phyloP scores from a whole-genome alignment of 2,797 vertebrate genomes.

The Epinephelus coioides region DNA sequence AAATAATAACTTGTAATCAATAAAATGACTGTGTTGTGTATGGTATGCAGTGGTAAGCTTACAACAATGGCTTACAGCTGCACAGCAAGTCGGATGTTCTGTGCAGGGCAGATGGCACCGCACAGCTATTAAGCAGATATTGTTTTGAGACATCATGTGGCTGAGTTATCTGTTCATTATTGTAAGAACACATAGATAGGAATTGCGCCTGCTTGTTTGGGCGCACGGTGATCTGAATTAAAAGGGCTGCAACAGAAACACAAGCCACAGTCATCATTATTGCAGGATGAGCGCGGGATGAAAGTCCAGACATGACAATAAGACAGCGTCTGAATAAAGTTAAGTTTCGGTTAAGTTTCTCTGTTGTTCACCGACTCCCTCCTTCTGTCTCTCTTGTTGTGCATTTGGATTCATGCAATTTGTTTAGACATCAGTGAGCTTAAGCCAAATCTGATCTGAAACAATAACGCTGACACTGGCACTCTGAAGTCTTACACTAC shows the following conservation, averaged over 20 bases:
- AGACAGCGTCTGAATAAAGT: background rate
- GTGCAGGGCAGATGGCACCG: background rate
- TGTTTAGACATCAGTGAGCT: background rate
- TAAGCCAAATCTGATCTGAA: conserved; percentile 36
- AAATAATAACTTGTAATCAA: conserved; percentile 17
- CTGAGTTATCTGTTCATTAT: conserved; percentile 20
- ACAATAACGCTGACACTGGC: conserved; percentile 20
- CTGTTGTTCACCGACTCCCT: background rate
- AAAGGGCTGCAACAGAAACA: background rate
- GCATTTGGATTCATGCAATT: background rate
- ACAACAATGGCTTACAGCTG: background rate
- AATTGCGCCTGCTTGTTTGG: conserved; percentile 12
- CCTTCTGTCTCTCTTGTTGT: background rate
- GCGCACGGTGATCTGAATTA: conserved; percentile 12
- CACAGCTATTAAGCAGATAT: conserved; percentile 9
- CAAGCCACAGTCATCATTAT: conserved; percentile 8
- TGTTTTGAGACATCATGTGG: conserved; percentile 13
- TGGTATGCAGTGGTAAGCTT: background rate
- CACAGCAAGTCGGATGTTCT: background rate
- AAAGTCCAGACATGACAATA: background rate
- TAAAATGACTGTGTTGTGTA: background rate
- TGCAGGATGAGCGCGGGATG: conserved; percentile 3
- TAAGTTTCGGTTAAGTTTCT: background rate
- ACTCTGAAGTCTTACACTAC: conserved; percentile 29
- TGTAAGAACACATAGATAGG: background rate